Conservation (phyloP, 2,797 vertebrate genomes). For the Iguana delicatissima region DNA sequence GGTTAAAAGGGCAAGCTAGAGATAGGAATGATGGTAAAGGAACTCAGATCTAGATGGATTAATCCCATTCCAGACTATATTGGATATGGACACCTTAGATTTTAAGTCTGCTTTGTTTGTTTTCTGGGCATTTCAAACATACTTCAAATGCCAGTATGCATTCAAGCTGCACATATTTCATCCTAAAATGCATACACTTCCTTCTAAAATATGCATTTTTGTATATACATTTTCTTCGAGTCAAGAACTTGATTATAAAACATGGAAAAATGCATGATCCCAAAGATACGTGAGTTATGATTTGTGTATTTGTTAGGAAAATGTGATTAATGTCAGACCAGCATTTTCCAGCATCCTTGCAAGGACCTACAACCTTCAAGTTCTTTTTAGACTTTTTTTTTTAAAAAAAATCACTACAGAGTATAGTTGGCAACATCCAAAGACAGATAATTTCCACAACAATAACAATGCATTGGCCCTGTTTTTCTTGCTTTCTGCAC, state of each 20-base stretch:
- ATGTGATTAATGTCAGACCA: not conserved
- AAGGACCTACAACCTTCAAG: not conserved
- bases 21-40: not conserved
- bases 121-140: not conserved
- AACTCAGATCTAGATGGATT: not conserved
- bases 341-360: no score
- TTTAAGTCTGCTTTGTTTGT: not conserved
- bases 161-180: not conserved
- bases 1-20: not conserved
- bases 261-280: not conserved
- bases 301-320: not conserved
- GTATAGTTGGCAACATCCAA: constrained; percentile 58
- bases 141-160: no score
- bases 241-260: not conserved
- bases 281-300: not conserved
- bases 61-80: not conserved
- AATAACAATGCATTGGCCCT: constrained; percentile 47
- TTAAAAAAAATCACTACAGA: not conserved
- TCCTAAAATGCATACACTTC: not conserved
- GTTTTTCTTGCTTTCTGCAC: constrained; percentile 59
- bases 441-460: constrained; percentile 58
- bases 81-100: not conserved
- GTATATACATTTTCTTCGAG: not conserved
- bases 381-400: not conserved
- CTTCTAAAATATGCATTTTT: not conserved